These are phyloP conservation scores for Empidonax traillii DNA, from an alignment of 2,113 vertebrate genomes.

Conservation along the genomic window DNA sequence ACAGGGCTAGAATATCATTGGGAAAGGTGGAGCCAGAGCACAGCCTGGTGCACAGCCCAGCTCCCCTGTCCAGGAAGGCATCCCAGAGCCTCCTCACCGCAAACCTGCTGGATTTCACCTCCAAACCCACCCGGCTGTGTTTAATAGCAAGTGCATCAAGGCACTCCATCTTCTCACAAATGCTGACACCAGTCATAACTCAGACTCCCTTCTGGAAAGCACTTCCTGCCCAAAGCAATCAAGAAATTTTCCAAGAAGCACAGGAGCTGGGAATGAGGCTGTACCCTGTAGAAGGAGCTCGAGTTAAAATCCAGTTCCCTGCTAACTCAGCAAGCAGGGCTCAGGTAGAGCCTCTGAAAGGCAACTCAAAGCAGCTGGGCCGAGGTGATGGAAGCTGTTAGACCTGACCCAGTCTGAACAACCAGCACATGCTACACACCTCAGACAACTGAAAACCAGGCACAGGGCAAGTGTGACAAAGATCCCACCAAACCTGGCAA, in stretches of 20 bases:
- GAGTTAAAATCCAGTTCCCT: background rate
- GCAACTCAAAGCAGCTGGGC: background rate
- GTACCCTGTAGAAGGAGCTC: background rate
- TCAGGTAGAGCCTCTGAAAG: background rate
- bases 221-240: background rate
- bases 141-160: background rate
- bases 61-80: background rate
- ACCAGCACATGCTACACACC: background rate
- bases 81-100: accelerated
- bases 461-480: background rate
- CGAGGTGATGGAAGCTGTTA: background rate
- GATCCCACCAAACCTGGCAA: accelerated
- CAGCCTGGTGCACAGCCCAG: accelerated
- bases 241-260: background rate
- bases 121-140: background rate
- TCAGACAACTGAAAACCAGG: background rate
- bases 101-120: background rate
- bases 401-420: background rate
- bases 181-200: background rate
- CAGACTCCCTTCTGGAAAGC: background rate
- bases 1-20: background rate
- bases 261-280: background rate
- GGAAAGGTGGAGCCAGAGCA: background rate
- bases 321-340: background rate
- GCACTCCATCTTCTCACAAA: background rate